phyloP scores from a whole-genome alignment of 2,888 invertebrate genomes.

The Lepidochrysops patricia region DNA sequence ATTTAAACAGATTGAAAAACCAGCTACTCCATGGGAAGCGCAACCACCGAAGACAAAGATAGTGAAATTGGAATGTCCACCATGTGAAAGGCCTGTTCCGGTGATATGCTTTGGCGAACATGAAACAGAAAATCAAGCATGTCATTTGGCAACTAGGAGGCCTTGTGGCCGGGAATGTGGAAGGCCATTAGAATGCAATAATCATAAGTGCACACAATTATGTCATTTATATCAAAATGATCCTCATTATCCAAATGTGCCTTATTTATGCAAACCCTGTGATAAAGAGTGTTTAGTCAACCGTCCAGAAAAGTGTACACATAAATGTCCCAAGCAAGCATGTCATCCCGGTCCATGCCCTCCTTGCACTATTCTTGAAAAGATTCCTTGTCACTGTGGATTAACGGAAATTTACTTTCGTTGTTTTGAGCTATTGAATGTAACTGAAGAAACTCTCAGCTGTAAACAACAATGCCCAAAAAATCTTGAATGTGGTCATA shows the following conservation, averaged over 20 bases:
- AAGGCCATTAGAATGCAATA: conserved; percentile 80
- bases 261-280: conserved; percentile 55
- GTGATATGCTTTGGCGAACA: conserved; percentile 84
- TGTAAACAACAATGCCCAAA: conserved; percentile 92
- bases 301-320: conserved; percentile 83
- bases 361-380: conserved; percentile 81
- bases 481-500: conserved; percentile 90
- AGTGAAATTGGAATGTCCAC: conserved; percentile 79
- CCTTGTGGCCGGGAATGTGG: conserved; percentile 89
- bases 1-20: conserved; percentile 72
- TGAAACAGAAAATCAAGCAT: conserved; percentile 79
- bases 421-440: conserved; percentile 79
- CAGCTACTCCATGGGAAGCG: conserved; percentile 80
- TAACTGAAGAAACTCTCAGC: conserved; percentile 64
- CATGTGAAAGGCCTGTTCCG: conserved; percentile 80
- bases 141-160: conserved; percentile 79
- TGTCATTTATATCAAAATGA: conserved; percentile 78
- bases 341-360: conserved; percentile 86
- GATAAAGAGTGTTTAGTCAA: conserved; percentile 73
- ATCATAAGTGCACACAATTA: conserved; percentile 81
- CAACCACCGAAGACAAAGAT: conserved; percentile 64
- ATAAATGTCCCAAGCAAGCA: conserved; percentile 78
- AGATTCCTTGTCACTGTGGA: conserved; percentile 87
- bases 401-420: conserved; percentile 82
- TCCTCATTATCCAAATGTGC: conserved; percentile 60